These are phyloP conservation scores for Autographa gamma DNA, from an alignment of 2,888 invertebrate species.

Conservation along the genomic window DNA sequence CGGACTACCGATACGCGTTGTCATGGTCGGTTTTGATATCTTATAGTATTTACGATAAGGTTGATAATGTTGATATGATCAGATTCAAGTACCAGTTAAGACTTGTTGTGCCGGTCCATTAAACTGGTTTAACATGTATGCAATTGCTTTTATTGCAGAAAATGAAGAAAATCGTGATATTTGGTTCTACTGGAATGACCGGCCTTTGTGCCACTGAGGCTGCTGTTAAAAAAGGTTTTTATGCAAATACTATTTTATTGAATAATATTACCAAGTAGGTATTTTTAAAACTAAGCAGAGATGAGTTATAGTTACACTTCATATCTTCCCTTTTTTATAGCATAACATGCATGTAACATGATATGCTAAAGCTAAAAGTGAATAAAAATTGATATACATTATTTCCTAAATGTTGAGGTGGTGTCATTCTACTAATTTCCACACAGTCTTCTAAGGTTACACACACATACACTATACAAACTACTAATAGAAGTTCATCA, in stretches of 20 bases:
- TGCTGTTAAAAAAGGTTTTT: conserved; percentile 93
- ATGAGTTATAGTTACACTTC: too few species aligned
- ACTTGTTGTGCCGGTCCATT: background rate
- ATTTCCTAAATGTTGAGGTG: too few species aligned
- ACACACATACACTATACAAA: too few species aligned
- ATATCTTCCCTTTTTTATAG: too few species aligned
- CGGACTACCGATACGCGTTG: background rate
- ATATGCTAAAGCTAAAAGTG: too few species aligned
- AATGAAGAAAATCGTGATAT: conserved; percentile 94
- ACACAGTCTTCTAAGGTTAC: too few species aligned
- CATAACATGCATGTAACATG: too few species aligned
- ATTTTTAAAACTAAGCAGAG: too few species aligned
- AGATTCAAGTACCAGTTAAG: background rate
- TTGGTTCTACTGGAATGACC: conserved; percentile 95
- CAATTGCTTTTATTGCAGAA: conserved; percentile 43
- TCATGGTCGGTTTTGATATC: background rate
- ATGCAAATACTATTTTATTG: background rate
- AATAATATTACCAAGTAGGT: too few species aligned
- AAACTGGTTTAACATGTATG: background rate
- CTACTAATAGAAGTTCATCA: too few species aligned
- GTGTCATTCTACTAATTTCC: too few species aligned
- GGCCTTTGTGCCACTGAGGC: conserved; percentile 93
- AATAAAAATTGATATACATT: too few species aligned
- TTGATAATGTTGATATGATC: background rate
- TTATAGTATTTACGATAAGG: background rate